phyloP scores from a whole-genome alignment of 2,113 vertebrate species.

The Furnarius figulus region DNA sequence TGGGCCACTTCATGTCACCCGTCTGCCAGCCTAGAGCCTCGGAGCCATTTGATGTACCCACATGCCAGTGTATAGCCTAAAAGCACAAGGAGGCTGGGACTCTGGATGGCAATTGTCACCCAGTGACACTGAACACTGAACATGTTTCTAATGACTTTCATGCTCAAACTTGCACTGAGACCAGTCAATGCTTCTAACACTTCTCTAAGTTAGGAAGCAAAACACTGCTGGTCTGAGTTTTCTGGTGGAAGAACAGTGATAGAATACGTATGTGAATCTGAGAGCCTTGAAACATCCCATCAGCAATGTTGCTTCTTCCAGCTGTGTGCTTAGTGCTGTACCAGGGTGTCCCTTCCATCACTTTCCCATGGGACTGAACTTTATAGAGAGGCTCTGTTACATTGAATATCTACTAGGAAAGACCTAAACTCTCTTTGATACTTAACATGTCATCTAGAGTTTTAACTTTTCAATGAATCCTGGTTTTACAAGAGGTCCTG shows the following conservation, averaged over 20 bases:
- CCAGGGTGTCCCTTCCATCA: background rate
- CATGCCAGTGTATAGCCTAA: fast-evolving
- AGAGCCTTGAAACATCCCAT: background rate
- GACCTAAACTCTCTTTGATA: background rate
- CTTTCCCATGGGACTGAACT: fast-evolving
- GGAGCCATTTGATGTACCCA: background rate
- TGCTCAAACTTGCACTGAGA: background rate
- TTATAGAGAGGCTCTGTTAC: background rate
- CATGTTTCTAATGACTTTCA: background rate
- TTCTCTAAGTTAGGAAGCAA: background rate
- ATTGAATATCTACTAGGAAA: background rate
- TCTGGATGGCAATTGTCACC: fast-evolving
- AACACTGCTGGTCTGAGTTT: background rate
- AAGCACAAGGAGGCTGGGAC: background rate
- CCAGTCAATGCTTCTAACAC: background rate
- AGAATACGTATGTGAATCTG: background rate
- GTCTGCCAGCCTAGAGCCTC: background rate
- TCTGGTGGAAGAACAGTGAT: background rate
- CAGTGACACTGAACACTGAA: background rate
- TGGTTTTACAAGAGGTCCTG: background rate
- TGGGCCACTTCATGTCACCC: background rate
- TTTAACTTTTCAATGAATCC: background rate
- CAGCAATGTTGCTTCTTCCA: background rate
- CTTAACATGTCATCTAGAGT: background rate
- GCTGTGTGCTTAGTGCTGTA: fast-evolving